Percentiles rank a stretch among this genome's conserved stretches.
Conservation (phyloP, 2,113 vertebrate species). For the Abramis brama region DNA sequence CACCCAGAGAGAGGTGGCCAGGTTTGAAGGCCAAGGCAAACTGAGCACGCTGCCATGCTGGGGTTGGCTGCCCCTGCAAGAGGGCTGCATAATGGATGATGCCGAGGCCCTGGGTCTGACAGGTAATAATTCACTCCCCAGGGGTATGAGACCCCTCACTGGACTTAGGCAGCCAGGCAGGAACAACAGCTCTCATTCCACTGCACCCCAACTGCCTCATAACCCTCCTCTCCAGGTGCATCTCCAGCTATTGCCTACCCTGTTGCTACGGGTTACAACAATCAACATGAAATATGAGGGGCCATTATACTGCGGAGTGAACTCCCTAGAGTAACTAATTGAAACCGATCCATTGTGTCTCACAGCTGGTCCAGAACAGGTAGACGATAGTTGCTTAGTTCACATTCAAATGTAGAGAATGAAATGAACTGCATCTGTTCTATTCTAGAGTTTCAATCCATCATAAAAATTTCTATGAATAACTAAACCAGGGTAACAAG, state of each 20-base stretch:
- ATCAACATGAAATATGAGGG: conserved; percentile 74
- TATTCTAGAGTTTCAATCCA: conserved; percentile 30
- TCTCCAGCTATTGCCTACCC: conserved; percentile 62
- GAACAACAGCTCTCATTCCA: conserved; percentile 42
- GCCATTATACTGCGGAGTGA: conserved; percentile 62
- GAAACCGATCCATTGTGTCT: conserved; percentile 47
- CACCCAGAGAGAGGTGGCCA: conserved; percentile 54
- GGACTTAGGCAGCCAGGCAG: conserved; percentile 64
- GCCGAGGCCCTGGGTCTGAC: conserved; percentile 62
- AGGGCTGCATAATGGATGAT: conserved; percentile 73
- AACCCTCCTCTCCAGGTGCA: conserved; percentile 60
- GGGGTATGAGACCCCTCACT: conserved; percentile 67
- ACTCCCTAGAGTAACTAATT: conserved; percentile 59
- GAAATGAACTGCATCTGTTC: conserved; percentile 34
- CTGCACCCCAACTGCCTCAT: conserved; percentile 32
- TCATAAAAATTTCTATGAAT: conserved; percentile 45
- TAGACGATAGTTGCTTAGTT: not conserved
- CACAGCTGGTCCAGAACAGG: conserved; percentile 26
- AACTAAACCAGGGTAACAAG: conserved; percentile 28
- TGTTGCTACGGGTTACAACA: conserved; percentile 69
- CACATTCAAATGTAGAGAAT: conserved; percentile 21
- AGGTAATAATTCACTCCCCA: conserved; percentile 79
- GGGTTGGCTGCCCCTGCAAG: conserved; percentile 61
- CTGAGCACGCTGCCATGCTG: conserved; percentile 61
- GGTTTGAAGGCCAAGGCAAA: conserved; percentile 66